Evolutionary conservation across 2,888 invertebrate genomes (phyloP).

Genomic region (Meloe dianella): DNA sequence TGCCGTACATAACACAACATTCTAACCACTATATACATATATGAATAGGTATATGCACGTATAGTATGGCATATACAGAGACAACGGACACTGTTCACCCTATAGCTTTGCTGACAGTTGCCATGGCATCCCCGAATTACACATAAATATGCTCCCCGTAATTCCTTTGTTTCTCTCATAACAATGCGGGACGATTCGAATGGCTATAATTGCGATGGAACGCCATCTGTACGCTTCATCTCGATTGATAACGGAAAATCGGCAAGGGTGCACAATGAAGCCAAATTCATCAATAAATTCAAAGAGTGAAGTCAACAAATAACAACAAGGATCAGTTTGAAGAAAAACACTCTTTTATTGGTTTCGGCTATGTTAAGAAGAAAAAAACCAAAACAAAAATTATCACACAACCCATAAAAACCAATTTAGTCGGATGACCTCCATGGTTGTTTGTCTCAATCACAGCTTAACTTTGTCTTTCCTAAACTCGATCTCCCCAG

Average conservation of each 20-base stretch:
- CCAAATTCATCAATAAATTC: constrained; percentile 10
- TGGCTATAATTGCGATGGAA: constrained; percentile 30
- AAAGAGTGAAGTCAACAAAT: neutral
- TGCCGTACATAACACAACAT: constrained; percentile 7
- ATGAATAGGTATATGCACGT: constrained; percentile 34
- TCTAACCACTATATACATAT: constrained; percentile 32
- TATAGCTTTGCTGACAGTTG: constrained; percentile 34
- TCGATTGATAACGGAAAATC: constrained; percentile 22
- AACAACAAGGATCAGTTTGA: neutral
- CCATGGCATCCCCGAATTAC: constrained; percentile 47
- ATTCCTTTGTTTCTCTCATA: constrained; percentile 47
- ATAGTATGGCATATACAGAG: constrained; percentile 38
- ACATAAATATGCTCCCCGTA: constrained; percentile 48
- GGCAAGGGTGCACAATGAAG: constrained; percentile 16
- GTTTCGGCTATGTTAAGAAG: neutral
- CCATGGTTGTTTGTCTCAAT: constrained; percentile 60
- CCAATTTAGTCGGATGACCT: constrained; percentile 59
- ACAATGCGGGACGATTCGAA: constrained; percentile 36
- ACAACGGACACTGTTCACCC: constrained; percentile 41
- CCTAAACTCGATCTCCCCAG: constrained; percentile 42
- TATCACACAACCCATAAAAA: constrained; percentile 57
- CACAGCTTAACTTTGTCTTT: constrained; percentile 58
- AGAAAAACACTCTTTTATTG: neutral
- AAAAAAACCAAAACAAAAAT: constrained; percentile 18
- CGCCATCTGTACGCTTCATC: constrained; percentile 28